These are phyloP conservation scores for Anguilla megastoma DNA, from an alignment of 2,797 vertebrate species.

Conservation along the genomic window DNA sequence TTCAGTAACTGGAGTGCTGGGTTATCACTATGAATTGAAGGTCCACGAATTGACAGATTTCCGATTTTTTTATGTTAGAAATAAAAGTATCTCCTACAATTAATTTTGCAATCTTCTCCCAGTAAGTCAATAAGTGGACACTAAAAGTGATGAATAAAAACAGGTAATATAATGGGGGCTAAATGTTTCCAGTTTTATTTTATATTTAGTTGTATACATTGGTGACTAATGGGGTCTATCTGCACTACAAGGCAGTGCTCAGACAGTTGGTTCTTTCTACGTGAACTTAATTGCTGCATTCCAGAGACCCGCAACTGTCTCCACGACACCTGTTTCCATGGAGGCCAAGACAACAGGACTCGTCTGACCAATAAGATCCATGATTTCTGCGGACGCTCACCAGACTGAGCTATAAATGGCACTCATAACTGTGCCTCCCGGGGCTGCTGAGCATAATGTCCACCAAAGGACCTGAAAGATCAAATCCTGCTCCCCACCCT, in stretches of 20 bases:
- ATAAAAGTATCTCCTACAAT: neutral
- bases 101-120: neutral
- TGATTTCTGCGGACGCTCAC: neutral
- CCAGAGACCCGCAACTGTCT: slow-evolving; percentile 12
- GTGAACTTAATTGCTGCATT: neutral
- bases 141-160: neutral
- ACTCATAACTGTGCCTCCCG: neutral
- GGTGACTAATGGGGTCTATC: neutral
- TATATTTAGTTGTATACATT: neutral
- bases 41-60: neutral
- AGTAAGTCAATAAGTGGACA: neutral
- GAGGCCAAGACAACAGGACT: neutral
- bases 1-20: neutral
- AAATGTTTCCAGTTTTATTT: slow-evolving; percentile 12
- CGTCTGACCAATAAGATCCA: neutral
- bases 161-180: slow-evolving; percentile 15
- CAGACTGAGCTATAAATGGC: neutral
- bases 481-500: neutral
- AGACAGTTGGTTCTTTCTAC: neutral
- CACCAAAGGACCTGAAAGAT: neutral
- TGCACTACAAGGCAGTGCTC: neutral
- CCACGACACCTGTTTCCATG: slow-evolving; percentile 14
- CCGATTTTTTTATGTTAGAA: neutral
- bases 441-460: neutral
- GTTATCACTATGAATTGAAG: neutral